phyloP scores from a whole-genome alignment of 1,140 invertebrate genomes.

The Bombus confusus region DNA sequence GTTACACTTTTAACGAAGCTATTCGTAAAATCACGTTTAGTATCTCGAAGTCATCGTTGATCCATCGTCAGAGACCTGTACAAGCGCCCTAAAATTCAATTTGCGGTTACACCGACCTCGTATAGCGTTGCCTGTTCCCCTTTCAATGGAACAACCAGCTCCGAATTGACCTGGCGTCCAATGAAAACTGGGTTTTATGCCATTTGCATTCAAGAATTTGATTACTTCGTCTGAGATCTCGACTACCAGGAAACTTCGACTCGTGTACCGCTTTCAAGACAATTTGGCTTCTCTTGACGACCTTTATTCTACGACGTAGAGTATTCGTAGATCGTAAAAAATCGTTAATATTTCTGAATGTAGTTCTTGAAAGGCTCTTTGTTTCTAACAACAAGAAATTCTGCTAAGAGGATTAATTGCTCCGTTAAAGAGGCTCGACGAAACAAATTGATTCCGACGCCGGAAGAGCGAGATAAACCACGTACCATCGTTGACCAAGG shows the following conservation, averaged over 20 bases:
- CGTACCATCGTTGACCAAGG: constrained; percentile 7
- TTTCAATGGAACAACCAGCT: neutral
- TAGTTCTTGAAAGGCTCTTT: neutral
- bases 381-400: neutral
- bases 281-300: neutral
- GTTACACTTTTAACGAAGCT: neutral
- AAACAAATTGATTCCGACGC: constrained; percentile 22
- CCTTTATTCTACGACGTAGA: too few relatives aligned
- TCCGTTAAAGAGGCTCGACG: neutral
- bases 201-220: constrained; percentile 22
- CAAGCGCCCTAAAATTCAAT: constrained; percentile 1
- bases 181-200: constrained; percentile 14
- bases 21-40: neutral
- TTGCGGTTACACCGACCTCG: neutral
- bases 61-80: neutral
- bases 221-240: neutral
- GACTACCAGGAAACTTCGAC: constrained; percentile 12
- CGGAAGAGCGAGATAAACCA: constrained; percentile 9
- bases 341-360: neutral
- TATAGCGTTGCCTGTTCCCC: neutral
- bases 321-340: neutral
- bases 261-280: neutral
- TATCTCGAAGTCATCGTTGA: too few relatives aligned
- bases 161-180: neutral
- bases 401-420: neutral